A percentile compares a stretch with the other conserved stretches of the same genome.
Evolutionary conservation across 2,888 invertebrate species (phyloP).

Genomic region (Hypolimnas misippus): DNA sequence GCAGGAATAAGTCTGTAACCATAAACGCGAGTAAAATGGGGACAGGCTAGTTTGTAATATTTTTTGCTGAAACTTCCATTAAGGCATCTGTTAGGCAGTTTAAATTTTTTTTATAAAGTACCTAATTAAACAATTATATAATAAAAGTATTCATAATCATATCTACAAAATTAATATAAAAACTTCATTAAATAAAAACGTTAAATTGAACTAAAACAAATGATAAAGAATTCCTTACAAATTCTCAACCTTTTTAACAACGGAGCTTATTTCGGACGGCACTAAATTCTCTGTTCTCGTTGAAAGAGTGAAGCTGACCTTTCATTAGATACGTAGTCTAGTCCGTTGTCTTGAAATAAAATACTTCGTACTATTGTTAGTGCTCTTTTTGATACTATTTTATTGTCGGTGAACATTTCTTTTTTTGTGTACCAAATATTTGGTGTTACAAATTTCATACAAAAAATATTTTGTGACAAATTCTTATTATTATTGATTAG

Average conservation of each 20-base stretch:
- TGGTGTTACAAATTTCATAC: no score
- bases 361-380: not conserved
- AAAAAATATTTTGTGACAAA: no score
- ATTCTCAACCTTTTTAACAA: not conserved
- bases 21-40: no score
- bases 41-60: no score
- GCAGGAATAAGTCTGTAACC: no score
- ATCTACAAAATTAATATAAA: not conserved
- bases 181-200: not conserved
- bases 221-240: not conserved
- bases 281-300: slow-evolving; percentile 1
- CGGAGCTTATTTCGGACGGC: not conserved
- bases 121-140: no score
- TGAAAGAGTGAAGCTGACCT: not conserved
- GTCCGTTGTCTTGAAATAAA: slow-evolving; percentile 3
- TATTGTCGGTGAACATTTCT: not conserved
- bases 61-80: no score
- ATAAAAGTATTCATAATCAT: no score
- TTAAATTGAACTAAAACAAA: not conserved
- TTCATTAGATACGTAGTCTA: not conserved
- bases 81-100: no score
- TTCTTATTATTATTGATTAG: no score
- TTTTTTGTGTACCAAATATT: not conserved
- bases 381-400: not conserved
- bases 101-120: no score